These are phyloP conservation scores for Oryzias javanicus DNA, from an alignment of 2,113 vertebrate species.

Conservation along the genomic window DNA sequence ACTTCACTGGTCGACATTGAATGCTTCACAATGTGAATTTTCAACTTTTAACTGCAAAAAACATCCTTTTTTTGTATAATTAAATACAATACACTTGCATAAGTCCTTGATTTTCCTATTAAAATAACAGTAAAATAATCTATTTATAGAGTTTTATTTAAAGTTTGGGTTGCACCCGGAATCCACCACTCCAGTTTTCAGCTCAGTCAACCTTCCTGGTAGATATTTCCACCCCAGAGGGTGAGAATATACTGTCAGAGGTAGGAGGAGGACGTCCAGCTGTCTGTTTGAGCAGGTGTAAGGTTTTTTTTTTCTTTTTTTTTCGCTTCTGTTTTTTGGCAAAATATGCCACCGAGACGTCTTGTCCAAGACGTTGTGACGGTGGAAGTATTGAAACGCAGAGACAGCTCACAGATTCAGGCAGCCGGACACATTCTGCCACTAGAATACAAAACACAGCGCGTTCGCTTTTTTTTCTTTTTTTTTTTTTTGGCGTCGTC, in stretches of 20 bases:
- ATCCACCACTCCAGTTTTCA: conserved; percentile 10
- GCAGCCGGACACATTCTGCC: not conserved
- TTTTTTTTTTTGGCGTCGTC: too few species aligned
- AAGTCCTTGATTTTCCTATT: too few species aligned
- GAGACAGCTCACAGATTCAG: conserved; percentile 22
- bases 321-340: conserved; percentile 5
- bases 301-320: not conserved
- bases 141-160: not conserved
- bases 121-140: not conserved
- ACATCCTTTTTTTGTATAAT: too few species aligned
- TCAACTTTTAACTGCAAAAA: too few species aligned
- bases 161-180: not conserved
- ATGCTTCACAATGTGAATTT: too few species aligned
- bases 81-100: too few species aligned
- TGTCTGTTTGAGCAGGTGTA: conserved; percentile 4
- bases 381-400: conserved; percentile 7
- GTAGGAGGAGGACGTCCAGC: conserved; percentile 20
- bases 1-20: too few species aligned
- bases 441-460: not conserved
- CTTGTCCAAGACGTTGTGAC: conserved; percentile 16
- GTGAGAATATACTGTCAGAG: conserved; percentile 3
- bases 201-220: conserved; percentile 8
- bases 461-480: too few species aligned
- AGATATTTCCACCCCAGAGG: conserved; percentile 17
- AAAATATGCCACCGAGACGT: conserved; percentile 24